Conservation (phyloP, 1,140 invertebrate species). For the Drosophila pectinifera region DNA sequence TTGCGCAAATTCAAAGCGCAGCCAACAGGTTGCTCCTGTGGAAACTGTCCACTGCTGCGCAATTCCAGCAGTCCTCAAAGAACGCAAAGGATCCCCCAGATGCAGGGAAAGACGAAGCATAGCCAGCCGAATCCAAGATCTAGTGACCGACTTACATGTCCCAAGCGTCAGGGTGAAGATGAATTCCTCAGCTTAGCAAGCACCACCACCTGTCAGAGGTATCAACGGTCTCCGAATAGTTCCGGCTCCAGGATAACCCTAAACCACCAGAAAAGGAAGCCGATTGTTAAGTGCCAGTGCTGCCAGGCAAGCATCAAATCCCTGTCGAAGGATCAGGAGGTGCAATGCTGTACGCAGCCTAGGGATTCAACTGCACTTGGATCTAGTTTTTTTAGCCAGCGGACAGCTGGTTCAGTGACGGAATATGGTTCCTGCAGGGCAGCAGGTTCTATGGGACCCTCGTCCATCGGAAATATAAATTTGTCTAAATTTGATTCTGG, state of each 20-base stretch:
- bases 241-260: neutral
- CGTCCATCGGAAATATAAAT: neutral
- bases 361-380: no score
- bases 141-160: neutral
- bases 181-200: neutral
- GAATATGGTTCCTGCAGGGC: no score
- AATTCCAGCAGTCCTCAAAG: neutral
- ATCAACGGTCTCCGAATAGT: neutral
- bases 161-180: neutral
- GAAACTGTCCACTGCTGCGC: neutral
- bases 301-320: neutral
- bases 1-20: no score
- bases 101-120: no score
- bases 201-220: no score
- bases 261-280: neutral
- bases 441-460: neutral
- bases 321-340: constrained; percentile 4
- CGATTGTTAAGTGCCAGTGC: neutral
- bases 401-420: neutral
- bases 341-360: constrained; percentile 13
- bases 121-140: neutral
- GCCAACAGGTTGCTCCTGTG: no score
- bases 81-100: neutral
- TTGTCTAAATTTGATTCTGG: neutral
- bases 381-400: neutral